Evolutionary conservation across 2,888 invertebrate genomes (phyloP), one percentile per base, ranked within the genome.

Genomic region (Spialia ferax): DNA sequence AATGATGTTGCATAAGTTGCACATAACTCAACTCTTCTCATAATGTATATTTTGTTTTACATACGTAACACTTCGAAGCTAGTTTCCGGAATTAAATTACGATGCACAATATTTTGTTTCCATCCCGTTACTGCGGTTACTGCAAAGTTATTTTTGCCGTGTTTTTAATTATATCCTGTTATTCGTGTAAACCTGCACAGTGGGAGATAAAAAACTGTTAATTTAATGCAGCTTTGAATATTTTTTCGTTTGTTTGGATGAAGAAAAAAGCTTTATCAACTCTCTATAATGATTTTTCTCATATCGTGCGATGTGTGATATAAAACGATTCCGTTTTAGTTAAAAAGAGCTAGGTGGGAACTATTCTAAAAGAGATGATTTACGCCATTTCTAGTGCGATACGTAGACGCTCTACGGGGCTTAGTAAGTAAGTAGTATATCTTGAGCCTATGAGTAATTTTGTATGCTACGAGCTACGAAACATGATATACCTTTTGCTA

Each of bases 141-240:
- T 54, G 26, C 15, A 32, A 48, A 66, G 66, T 66, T 66, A 66
- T 66, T 61, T 50, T 11, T 60, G 66, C 54, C 54, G 20, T n/a
- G 60, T 66, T 66, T 66, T 66, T 66, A 66, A 66, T 66, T 66
- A 66, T 60, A 54, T 32, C 42, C 60, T 61, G 66, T 66, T 66
- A 54, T 66, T 52, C 59, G n/a, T 65, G 59, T 65, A 66, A 66
- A 60, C 66, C 66, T 66, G 66, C 42, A 50, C 54, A 26, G 52
- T 45, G 60, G 7, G 42, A 60, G 60, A 66, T 66, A 66, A 60
- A 60, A 23, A 23, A 45, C 42, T 54, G 32, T 62, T 52, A 60
- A 60, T 54, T 52, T 23, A 52, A 52, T 52, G 23, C 29, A 32
- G 1, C 35, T 35, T 55, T 55, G 26, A 54, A 54, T n/a, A 26